Evolutionary conservation across 1,140 invertebrate species (phyloP).

Genomic region (Gryllus bimaculatus): DNA sequence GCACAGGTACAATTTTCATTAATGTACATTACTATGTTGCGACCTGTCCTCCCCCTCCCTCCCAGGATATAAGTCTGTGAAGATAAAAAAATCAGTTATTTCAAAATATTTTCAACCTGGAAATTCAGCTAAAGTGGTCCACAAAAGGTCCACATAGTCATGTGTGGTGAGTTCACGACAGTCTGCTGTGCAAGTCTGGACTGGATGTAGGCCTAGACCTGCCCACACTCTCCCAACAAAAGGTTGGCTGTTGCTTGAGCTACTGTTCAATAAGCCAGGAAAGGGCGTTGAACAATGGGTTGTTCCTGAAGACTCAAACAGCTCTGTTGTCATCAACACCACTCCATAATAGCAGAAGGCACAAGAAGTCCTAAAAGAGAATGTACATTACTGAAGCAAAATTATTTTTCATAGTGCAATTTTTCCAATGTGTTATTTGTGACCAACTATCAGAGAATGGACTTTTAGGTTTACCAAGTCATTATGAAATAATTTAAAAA

Average conservation of each 20-base stretch:
- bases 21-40: too few relatives aligned
- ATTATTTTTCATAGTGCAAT: too few relatives aligned
- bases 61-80: too few relatives aligned
- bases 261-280: slow-evolving; percentile 10
- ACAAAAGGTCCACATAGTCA: slow-evolving; percentile 87
- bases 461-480: too few relatives aligned
- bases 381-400: too few relatives aligned
- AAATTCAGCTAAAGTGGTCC: slow-evolving; percentile 93
- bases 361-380: slow-evolving; percentile 69
- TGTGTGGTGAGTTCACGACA: slow-evolving; percentile 68
- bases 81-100: too few relatives aligned
- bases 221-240: slow-evolving; percentile 25
- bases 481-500: too few relatives aligned
- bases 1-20: too few relatives aligned
- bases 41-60: too few relatives aligned
- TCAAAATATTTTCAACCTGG: slow-evolving; percentile 48
- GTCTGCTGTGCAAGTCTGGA: slow-evolving; percentile 52
- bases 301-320: slow-evolving; percentile 54
- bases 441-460: too few relatives aligned
- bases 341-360: slow-evolving; percentile 95
- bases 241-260: not conserved
- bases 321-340: slow-evolving; percentile 88
- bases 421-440: too few relatives aligned
- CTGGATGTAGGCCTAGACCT: slow-evolving; percentile 27
- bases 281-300: not conserved